Base-by-base conservation (phyloP, 37 sponge, comb jelly and placozoan species). In the Hormiphora californensis region DNA sequence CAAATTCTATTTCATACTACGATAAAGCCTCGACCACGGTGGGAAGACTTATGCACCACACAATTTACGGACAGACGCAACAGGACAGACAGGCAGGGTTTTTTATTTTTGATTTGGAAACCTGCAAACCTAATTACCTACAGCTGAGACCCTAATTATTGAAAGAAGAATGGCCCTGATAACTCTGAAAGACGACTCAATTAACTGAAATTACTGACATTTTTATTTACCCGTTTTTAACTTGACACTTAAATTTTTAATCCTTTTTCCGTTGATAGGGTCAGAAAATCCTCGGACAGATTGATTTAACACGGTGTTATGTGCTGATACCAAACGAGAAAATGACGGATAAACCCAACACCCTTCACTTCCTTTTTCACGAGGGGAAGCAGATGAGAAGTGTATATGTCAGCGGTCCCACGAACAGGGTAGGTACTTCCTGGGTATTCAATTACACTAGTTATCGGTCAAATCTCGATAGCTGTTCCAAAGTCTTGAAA, bases 241-340 rank as follows among this genome's bases (percentile, higher is more conserved):
- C n/a, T n/a, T n/a, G n/a, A n/a, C n/a, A n/a, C n/a, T n/a, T n/a
- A n/a, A n/a, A n/a, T n/a, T n/a, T n/a, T n/a, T n/a, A n/a, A n/a
- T n/a, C n/a, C n/a, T n/a, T n/a, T n/a, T n/a, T n/a, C n/a, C n/a
- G n/a, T n/a, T n/a, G n/a, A n/a, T n/a, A 73, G 81, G 81, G 81
- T 43, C 81, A 73, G 46, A 73, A 73, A 40, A 33, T 73, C 28
- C 81, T 73, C 28, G 81, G 81, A 11, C 81, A 73, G 46, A 41
- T 73, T 30, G 38, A 73, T 11, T 28, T 73, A 28, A 73, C 40
- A 25, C 1, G 17, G 0, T 73, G 81, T 30, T 73, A 41, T 28
- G 81, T 73, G 81, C 25, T 73, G 81, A n/a, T 73, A 0, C 21
- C 81, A 41, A 19, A 73, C 46, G 36, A 39, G 5, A n/a, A 39